These are phyloP conservation scores for Myotis pilosus DNA, from an alignment of 2,797 vertebrate species.

Conservation along the genomic window DNA sequence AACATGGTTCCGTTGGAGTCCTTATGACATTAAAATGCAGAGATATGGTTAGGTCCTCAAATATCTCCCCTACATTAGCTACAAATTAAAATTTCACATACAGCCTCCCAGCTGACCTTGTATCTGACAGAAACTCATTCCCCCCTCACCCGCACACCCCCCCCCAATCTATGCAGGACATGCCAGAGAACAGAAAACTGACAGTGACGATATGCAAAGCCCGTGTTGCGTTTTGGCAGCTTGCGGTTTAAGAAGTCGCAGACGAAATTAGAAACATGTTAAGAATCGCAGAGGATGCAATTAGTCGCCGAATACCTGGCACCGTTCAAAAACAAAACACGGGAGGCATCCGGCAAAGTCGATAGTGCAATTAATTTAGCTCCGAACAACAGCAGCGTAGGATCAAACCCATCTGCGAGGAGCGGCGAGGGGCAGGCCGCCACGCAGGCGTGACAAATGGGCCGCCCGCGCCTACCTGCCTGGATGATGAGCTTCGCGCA, in stretches of 20 bases:
- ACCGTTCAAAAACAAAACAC: constrained; percentile 77
- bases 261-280: constrained; percentile 85
- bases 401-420: constrained; percentile 74
- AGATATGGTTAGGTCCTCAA: constrained; percentile 81
- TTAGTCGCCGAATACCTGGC: constrained; percentile 84
- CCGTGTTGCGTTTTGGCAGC: constrained; percentile 82
- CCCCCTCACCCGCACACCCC: constrained; percentile 6
- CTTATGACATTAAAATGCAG: constrained; percentile 79
- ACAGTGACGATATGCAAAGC: constrained; percentile 85
- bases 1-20: constrained; percentile 74
- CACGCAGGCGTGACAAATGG: constrained; percentile 68
- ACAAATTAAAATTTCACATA: constrained; percentile 85
- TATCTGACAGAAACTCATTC: constrained; percentile 84
- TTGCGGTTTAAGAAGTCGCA: constrained; percentile 84
- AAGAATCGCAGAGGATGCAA: constrained; percentile 85
- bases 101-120: constrained; percentile 83
- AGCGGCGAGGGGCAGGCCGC: constrained; percentile 63
- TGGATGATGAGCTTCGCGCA: constrained; percentile 97
- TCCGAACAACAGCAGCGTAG: constrained; percentile 79
- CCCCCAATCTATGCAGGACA: constrained; percentile 77
- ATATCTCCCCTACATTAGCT: constrained; percentile 79
- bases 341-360: constrained; percentile 78
- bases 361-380: constrained; percentile 84
- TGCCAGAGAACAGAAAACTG: constrained; percentile 81
- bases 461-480: constrained; percentile 83